A percentile compares a stretch with the other conserved stretches of the same genome.
These are phyloP conservation scores for Volucella inanis DNA, from an alignment of 2,888 invertebrate species.

Conservation along the genomic window DNA sequence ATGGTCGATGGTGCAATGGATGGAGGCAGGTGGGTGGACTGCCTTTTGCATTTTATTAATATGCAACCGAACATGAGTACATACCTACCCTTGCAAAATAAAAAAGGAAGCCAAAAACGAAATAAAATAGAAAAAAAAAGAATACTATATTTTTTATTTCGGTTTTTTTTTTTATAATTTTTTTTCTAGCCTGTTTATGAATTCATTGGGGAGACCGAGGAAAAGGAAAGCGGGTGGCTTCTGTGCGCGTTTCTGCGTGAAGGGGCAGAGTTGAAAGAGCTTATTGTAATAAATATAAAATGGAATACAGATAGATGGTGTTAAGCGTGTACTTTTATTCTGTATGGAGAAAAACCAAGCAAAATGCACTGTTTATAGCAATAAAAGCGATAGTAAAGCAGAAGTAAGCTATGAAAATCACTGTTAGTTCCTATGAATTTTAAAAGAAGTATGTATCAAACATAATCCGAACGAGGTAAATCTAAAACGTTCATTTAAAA, in stretches of 20 bases:
- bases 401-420: conserved; percentile 8
- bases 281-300: conserved; percentile 69
- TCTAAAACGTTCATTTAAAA: too few relatives aligned
- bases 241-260: conserved; percentile 36
- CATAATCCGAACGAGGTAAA: too few relatives aligned
- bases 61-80: conserved; percentile 55
- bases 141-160: conserved; percentile 38
- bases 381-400: conserved; percentile 24
- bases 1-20: conserved; percentile 57
- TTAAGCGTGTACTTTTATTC: conserved; percentile 26
- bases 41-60: conserved; percentile 73
- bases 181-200: conserved; percentile 39
- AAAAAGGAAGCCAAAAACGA: not conserved
- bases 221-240: conserved; percentile 10
- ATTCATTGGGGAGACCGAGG: not conserved
- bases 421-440: conserved; percentile 34
- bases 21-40: conserved; percentile 71
- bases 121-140: conserved; percentile 16
- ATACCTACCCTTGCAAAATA: conserved; percentile 19
- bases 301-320: conserved; percentile 53
- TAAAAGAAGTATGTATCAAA: not conserved
- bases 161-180: conserved; percentile 33
- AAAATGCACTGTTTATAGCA: conserved; percentile 27
- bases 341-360: conserved; percentile 24
- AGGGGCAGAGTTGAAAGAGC: conserved; percentile 53